Conservation (phyloP, 2,888 invertebrate species). For the Anarsia innoxiella region DNA sequence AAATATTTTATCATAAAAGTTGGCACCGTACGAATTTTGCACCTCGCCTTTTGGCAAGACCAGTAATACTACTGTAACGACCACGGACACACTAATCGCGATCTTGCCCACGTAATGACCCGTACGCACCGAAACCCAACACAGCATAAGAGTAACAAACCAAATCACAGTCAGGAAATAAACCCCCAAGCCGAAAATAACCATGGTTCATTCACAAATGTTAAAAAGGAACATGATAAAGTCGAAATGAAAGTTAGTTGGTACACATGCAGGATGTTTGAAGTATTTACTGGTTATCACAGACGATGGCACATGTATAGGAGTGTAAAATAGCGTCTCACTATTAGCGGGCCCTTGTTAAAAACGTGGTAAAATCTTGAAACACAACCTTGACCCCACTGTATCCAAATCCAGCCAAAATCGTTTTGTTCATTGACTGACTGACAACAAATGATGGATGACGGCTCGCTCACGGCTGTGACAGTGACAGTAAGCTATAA, state of each 20-base stretch:
- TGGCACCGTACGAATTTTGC: constrained; percentile 41
- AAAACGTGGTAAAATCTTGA: constrained; percentile 29
- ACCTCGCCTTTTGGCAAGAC: constrained; percentile 74
- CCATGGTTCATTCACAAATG: constrained; percentile 30
- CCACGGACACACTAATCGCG: constrained; percentile 66
- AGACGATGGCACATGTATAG: constrained; percentile 30
- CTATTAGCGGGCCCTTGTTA: constrained; percentile 30
- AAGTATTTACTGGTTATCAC: constrained; percentile 33
- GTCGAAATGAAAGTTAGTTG: constrained; percentile 15
- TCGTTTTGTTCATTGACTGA: no score
- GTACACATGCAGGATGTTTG: constrained; percentile 32
- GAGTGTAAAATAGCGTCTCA: constrained; percentile 22
- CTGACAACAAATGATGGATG: no score
- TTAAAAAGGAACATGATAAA: constrained; percentile 7
- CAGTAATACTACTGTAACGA: constrained; percentile 75
- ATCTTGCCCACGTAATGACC: constrained; percentile 79
- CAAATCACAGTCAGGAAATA: constrained; percentile 79
- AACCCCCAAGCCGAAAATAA: constrained; percentile 78
- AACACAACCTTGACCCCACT: constrained; percentile 7
- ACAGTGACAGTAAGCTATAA: not conserved
- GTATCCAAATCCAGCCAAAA: no score
- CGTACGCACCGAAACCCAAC: constrained; percentile 78
- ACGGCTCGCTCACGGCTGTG: not conserved
- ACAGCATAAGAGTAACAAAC: constrained; percentile 77
- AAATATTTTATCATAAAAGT: constrained; percentile 64